Evolutionary conservation across 2,888 invertebrate species (phyloP), one percentile per base, ranked within the genome.

Genomic region (Carabus problematicus): DNA sequence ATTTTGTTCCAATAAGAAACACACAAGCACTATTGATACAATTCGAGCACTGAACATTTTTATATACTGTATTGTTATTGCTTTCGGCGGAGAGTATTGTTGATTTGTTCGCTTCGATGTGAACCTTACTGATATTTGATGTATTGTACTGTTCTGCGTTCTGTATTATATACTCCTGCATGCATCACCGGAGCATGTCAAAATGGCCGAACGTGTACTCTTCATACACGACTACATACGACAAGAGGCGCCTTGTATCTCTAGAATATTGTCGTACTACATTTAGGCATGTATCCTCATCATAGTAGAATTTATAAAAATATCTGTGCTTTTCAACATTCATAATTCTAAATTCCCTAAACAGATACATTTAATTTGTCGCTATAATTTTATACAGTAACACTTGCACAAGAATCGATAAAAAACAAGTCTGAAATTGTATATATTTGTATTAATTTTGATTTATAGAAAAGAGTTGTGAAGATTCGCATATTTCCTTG

Each of bases 101-200:
- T 56, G 29, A 9, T 40, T 16, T 52, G 29, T 52, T 52, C 52
- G 42, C 19, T 19, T 43, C 54, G 63, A 9, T 29, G 61, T 7
- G 19, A 45, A 42, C 18, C 67, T 54, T 49, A 49, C 42, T 60
- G 52, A 49, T 41, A 60, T 60, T 67, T 67, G 67, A 67, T 67
- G 67, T 67, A 52, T 67, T 60, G n/a, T 59, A 16, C 49, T 60
- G 12, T 56, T 29, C 60, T 60, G 19, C 16, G 52, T 40, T 62
- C 55, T 43, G 45, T 61, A 56, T 69, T 69, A 62, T 69, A 69
- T 69, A 69, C 39, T 60, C 60, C 40, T 56, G 55, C 40, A 62
- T 56, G 69, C 62, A 56, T 41, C 69, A 69, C 14, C 69, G 55
- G 69, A 69, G 69, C 69, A 56, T 69, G 47, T 12, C 45, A 69